A percentile compares a stretch with the other conserved stretches of the same genome.
Conservation (phyloP, 2,888 invertebrate species). For the Cremastinae sp. region DNA sequence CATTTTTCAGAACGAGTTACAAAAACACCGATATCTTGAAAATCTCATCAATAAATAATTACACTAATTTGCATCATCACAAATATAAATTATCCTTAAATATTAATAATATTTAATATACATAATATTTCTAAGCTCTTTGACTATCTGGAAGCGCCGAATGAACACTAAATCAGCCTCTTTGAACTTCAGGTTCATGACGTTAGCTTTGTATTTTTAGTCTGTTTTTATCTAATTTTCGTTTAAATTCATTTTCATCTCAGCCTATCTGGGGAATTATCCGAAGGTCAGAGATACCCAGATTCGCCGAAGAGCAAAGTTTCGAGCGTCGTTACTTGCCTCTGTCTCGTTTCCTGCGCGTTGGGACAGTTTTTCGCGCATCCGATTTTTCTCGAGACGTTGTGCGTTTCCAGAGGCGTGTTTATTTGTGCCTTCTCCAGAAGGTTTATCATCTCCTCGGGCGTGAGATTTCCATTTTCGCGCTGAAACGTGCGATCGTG, state of each 20-base stretch:
- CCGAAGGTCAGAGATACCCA: slow-evolving; percentile 70
- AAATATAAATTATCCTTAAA: not conserved
- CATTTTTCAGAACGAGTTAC: not conserved
- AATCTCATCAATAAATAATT: not conserved
- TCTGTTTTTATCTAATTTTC: not conserved
- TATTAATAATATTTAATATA: too few species aligned
- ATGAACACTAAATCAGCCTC: slow-evolving; percentile 40
- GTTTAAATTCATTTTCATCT: not conserved
- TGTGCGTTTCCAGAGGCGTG: slow-evolving; percentile 68
- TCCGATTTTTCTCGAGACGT: slow-evolving; percentile 59
- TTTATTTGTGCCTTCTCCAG: slow-evolving; percentile 77
- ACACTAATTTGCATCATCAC: not conserved
- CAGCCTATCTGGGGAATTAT: too few species aligned
- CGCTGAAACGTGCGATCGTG: slow-evolving; percentile 48
- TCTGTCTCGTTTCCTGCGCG: slow-evolving; percentile 68
- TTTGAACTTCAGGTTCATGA: not conserved
- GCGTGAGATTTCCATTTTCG: slow-evolving; percentile 66
- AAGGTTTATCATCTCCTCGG: slow-evolving; percentile 75
- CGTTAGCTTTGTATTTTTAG: not conserved
- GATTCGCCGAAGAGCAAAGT: slow-evolving; percentile 77
- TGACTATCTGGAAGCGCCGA: slow-evolving; percentile 55
- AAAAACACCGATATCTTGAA: not conserved
- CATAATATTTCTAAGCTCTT: slow-evolving; percentile 36
- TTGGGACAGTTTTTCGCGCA: slow-evolving; percentile 44
- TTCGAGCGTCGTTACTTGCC: slow-evolving; percentile 77